These are phyloP conservation scores for Rhysida immarginata DNA, from an alignment of 1,140 invertebrate species.

Conservation along the genomic window DNA sequence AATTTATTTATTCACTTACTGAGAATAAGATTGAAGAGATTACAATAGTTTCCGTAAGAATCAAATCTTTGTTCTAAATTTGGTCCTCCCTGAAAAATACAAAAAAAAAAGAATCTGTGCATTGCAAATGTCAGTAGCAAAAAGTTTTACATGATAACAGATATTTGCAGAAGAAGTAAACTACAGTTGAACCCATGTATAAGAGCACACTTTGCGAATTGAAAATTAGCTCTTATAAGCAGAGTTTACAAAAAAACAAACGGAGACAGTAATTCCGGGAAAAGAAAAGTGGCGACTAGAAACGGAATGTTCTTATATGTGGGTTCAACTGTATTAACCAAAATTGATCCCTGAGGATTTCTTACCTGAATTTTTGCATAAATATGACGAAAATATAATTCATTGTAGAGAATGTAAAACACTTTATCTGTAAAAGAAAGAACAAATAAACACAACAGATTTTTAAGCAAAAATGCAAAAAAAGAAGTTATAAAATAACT, in stretches of 20 bases:
- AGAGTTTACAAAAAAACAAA: too few relatives aligned
- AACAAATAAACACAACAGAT: not conserved
- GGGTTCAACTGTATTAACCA: too few relatives aligned
- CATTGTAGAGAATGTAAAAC: conserved; percentile 92
- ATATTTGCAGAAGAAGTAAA: not conserved
- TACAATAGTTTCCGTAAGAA: conserved; percentile 96
- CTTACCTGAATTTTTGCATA: conserved; percentile 50
- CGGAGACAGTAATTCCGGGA: too few relatives aligned
- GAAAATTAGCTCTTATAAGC: too few relatives aligned
- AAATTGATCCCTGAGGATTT: not conserved
- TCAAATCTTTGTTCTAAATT: conserved; percentile 80
- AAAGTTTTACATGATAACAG: not conserved
- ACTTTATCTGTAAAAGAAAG: conserved; percentile 12
- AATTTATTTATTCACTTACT: conserved; percentile 30
- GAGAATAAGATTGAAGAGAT: conserved; percentile 92
- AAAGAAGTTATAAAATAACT: not conserved
- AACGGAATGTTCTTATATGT: too few relatives aligned
- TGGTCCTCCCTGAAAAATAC: conserved; percentile 62
- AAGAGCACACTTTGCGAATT: conserved; percentile 11
- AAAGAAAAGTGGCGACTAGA: too few relatives aligned
- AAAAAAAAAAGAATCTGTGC: conserved; percentile 30
- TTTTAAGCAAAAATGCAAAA: not conserved
- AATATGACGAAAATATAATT: conserved; percentile 93
- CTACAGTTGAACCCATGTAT: not conserved
- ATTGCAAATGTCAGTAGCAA: not conserved